phyloP scores from a whole-genome alignment of 1,140 invertebrate species.

The Schlechtendalia chinensis region DNA sequence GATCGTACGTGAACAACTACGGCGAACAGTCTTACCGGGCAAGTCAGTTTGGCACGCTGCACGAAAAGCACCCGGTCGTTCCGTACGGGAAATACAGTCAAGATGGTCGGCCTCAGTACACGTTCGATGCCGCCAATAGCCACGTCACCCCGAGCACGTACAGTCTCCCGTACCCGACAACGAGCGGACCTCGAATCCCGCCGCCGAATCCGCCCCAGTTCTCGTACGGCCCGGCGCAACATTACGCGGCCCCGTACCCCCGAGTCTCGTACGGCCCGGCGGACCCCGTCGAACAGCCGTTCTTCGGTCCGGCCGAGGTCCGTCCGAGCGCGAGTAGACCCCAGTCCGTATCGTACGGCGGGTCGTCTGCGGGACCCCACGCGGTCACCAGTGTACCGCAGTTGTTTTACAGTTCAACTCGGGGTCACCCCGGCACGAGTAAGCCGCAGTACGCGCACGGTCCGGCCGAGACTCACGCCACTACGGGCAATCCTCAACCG shows the following conservation, averaged over 20 bases:
- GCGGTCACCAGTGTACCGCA: neutral
- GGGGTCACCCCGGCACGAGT: neutral
- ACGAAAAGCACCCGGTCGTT: neutral
- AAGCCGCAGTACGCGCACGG: neutral
- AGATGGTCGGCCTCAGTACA: neutral
- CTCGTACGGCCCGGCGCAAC: neutral
- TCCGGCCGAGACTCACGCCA: neutral
- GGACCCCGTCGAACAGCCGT: neutral
- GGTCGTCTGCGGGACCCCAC: neutral
- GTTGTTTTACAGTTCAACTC: neutral
- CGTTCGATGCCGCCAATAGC: neutral
- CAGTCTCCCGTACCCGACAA: neutral
- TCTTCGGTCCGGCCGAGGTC: no score
- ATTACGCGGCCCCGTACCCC: neutral
- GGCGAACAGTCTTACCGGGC: slow-evolving; percentile 31
- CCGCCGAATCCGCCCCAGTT: neutral
- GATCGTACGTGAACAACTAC: neutral
- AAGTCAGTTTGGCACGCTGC: neutral
- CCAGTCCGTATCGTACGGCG: neutral
- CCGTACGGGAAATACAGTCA: neutral
- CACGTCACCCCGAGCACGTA: neutral
- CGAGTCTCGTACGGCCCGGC: neutral
- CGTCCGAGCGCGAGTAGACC: neutral
- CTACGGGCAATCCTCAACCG: neutral
- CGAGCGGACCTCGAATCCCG: neutral